Base-by-base conservation (phyloP, 2,113 vertebrate genomes). In the Butorides virescens region DNA sequence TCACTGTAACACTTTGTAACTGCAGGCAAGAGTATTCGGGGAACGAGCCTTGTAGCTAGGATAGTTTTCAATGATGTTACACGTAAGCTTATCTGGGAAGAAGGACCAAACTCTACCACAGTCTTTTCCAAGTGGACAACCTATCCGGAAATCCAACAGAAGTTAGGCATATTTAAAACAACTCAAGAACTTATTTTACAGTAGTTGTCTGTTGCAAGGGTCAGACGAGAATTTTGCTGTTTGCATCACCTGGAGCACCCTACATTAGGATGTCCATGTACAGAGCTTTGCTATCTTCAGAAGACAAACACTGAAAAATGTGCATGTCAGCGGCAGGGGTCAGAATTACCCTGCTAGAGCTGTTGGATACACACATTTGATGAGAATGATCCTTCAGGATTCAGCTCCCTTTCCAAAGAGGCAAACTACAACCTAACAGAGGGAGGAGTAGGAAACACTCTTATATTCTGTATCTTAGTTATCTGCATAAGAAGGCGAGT, bases 1-100 rank as follows among this genome's bases (percentile, higher is more conserved):
- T 96, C 88, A 93, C 74, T 89, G 95, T 99, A 99, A 70, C 99
- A 99, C 91, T 95, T 98, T 58, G 93, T 96, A 63, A 99, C 26
- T 6, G 98, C 98, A 70, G 99, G 99, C 88, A 99, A 75, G 7
- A 99, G 97, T 63, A 99, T 99, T 73, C 99, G 97, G 46, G 99
- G 92, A 62, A 99, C 98, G n/a, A 99, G 98, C 50, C 97, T 97
- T 19, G 98, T 98, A 17, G 99, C 99, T 11, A 99, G 91, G 9
- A 98, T 99, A 81, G 87, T 98, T 95, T 98, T 98, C 81, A 99
- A 95, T 9, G 98, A 98, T 1, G 92, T 46, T 30, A 99, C 96
- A 1, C 98, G 98, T 5, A 95, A 5, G 2, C 96, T 94, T 26
- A 99, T 98, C 94, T 99, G 99, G 17, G 98, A 95, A 52, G 97